Evolutionary conservation across 2,113 vertebrate species (phyloP), one percentile per base, ranked within the genome.

Genomic region (Phalacrocorax brasilianus): DNA sequence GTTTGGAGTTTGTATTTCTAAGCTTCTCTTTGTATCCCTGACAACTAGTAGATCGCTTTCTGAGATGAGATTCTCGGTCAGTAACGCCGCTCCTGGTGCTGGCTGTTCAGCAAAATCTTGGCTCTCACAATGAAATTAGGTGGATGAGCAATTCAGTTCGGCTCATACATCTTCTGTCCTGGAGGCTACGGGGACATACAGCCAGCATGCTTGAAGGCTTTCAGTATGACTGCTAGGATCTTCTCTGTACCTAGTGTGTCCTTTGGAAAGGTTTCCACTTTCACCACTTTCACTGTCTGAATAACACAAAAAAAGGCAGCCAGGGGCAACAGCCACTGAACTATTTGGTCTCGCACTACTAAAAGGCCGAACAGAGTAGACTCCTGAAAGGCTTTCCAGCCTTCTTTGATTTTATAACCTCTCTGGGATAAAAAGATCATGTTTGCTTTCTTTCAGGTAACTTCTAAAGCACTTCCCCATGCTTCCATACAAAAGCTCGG

Each of bases 371-470:
- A 82, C 53, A 85, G 73, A 93, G 80, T 5, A 61, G 73, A n/a
- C 47, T 94, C 55, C 95, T 77, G 84, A 78, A 92, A 94, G 80
- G 53, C 32, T 92, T 95, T 70, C 49, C 4, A 1, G n/a, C 4
- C 0, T 66, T 70, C 88, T 96, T 94, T 96, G 77, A 88, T 89
- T 93, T 76, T 66, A 28, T 83, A 89, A 95, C 86, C 80, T 96
- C 66, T 32, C 10, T 65, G 70, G 50, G 80, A 91, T 89, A 82
- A 91, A 95, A 96, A 76, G 91, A 96, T 91, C 63, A 28, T 10
- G 33, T 45, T 84, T 20, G 0, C 73, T 92, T 73, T 70, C 66
- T 89, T 93, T 75, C 83, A 14, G 77, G 55, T 76, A 38, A 79
- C 89, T 95, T 86, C 55, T 95, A 81, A 92, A 96, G 68, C 66